Base-by-base conservation (phyloP, 1,140 invertebrate genomes). In the Formica selysi region DNA sequence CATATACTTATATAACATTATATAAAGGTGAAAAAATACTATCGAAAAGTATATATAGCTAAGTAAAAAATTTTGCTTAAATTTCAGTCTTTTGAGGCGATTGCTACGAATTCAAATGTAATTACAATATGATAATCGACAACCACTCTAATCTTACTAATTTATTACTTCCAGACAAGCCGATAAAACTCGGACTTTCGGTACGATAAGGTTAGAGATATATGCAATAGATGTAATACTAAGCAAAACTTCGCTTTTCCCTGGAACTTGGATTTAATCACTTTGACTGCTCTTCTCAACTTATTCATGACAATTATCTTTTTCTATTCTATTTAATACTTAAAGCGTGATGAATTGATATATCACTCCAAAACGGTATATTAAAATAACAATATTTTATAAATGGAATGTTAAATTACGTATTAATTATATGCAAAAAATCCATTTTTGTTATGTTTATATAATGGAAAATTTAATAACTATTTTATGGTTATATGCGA, bases 151-250 rank as follows among this genome's bases (percentile, higher is more conserved):
- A 26, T 7, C 44, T 48, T 61, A 32, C 38, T 76, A 85, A 88
- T 73, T 85, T 76, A 81, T 71, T 85, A 85, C 85, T 89, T 89
- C 59, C 73, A 67, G 80, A 80, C 48, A 85, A 74, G 44, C 38
- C 16, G 61, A 41, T 3, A 57, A 76, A 86, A 86, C 61, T 89
- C 29, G 1, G 57, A 70, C 61, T 81, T 26, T 81, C 36, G 22
- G 32, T 74, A 51, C 71, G 76, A 89, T 89, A 89, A 86, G 44
- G 22, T 4, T 74, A 73, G 51, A 67, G 74, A 87, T 59, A 74
- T 32, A 54, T 67, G 54, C 73, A 41, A 76, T 48, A 73, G 38
- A 81, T 62, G 48, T 64, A 32, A 36, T 70, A 3, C 19, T 26
- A 32, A 54, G 22, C 8, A 44, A 76, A 89, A 86, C 61, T 81